Evolutionary conservation across 2,113 vertebrate genomes (phyloP), one percentile per base, ranked within the genome.

Genomic region (Alethe castanea): DNA sequence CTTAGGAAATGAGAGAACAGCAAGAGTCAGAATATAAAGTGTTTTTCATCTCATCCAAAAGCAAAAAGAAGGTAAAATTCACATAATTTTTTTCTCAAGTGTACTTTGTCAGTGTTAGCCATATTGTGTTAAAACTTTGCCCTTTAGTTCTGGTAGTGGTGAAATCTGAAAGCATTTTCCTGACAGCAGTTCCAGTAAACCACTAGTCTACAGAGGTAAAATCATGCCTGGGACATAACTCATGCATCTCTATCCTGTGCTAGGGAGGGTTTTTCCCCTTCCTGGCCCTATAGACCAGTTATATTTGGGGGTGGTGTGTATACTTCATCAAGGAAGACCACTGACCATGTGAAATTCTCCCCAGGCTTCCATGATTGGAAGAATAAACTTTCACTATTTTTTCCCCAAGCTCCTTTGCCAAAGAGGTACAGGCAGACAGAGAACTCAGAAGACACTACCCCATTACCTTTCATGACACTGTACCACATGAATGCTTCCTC

Each of bases 401-500:
- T n/a, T 26, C 8, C 1, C 7, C 14, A 42, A 19, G 5, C 3
- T 42, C 11, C 26, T 54, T 66, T 76, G 10, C 33, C 29, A 19
- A 25, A 72, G 29, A 14, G 53, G 14, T 31, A 14, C 14, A 67
- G 69, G 14, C 47, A 71, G 52, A 24, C 52, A 25, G 5, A 35
- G 11, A 83, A 3, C 13, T 13, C 38, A 24, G 22, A 33, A 59
- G 2, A 26, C 22, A 12, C 28, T 40, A 76, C 38, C 38, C 28
- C 7, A 11, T n/a, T 26, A 33, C 47, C 17, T 73, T 38, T 47
- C 3, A 0, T 14, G 19, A 19, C 35, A n/a, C 73, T 2, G 1
- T 29, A 22, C 9, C 18, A 15, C 19, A 4, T 3, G 6, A 9
- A 1, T 4, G 2, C 6, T 61, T 86, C 59, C 56, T 38, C 5